Evolutionary conservation across 1,140 invertebrate genomes (phyloP), one percentile per base, ranked within the genome.

Genomic region (Cydia splendana): DNA sequence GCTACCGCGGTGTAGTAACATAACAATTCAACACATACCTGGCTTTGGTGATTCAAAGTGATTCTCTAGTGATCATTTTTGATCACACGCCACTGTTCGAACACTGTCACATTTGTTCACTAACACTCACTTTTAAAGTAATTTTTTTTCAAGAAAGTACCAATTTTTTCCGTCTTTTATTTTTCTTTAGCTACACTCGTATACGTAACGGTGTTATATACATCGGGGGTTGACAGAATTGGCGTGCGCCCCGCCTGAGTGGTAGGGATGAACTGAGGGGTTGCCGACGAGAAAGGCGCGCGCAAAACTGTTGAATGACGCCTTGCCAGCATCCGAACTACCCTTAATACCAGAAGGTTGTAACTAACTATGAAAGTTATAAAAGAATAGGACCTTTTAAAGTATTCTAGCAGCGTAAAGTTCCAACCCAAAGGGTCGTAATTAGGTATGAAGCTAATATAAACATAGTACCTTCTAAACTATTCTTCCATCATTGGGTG

Each of bases 241-340:
- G 71, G 71, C 85, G 85, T 82, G 81, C 79, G 77, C 20, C 73
- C 76, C 15, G 28, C 28, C 12, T 77, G 75, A 48, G 75, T 42
- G 51, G 28, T 42, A 30, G 76, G 67, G 65, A 65, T 51, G 75
- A 78, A 87, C 85, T 87, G 83, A 83, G 78, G 84, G 82, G 78
- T 85, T 79, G 81, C 0, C 28, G 12, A n/a, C 77, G 51, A 57
- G 51, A 57, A 78, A 76, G 80, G 85, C 85, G 84, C 82, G 85
- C 85, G 85, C 85, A 87, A 87, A 87, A 84, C 81, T 84, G 84
- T 86, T 87, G 83, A 85, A 82, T 82, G 24, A 82, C 81, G 78
- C 77, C 79, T 80, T 81, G 67, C 12, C 79, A 81, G 83, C 75
- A 76, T 80, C 78, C 82, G 80, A 69, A n/a, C 12, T n/a, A 12